Percentiles rank a stretch among this genome's conserved stretches.
Conservation (phyloP, 2,888 invertebrate species). For the Ophion ventricosus region DNA sequence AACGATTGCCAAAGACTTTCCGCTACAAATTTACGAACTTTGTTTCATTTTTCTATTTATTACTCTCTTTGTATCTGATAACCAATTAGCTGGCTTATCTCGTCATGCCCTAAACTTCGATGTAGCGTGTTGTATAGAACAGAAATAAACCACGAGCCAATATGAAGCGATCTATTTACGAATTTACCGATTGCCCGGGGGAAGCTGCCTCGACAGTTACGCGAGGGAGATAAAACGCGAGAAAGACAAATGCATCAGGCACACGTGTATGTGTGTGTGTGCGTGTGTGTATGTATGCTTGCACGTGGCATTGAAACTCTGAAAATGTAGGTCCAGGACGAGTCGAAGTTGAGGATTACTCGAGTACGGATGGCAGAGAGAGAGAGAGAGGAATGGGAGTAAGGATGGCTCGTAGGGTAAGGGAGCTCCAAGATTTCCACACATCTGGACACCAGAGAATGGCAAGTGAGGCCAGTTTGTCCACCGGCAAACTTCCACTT, state of each 20-base stretch:
- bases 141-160: too few species aligned
- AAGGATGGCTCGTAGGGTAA: constrained; percentile 27
- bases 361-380: background rate
- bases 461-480: constrained; percentile 33
- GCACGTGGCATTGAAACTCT: constrained; percentile 35
- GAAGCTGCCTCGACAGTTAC: constrained; percentile 2
- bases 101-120: too few species aligned
- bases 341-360: constrained; percentile 38
- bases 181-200: constrained; percentile 29
- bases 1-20: too few species aligned
- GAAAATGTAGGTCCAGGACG: constrained; percentile 41
- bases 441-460: background rate
- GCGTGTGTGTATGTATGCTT: background rate
- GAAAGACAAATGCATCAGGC: background rate
- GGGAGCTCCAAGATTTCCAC: constrained; percentile 8
- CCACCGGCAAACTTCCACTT: constrained; percentile 41
- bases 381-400: background rate
- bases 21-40: too few species aligned
- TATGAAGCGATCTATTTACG: constrained; percentile 6
- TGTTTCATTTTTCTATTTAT: too few species aligned
- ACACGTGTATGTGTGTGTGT: background rate
- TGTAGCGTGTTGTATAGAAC: too few species aligned
- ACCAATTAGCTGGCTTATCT: too few species aligned
- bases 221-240: background rate
- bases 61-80: too few species aligned